Evolutionary conservation across 2,888 invertebrate species (phyloP), one percentile per base, ranked within the genome.

Genomic region (Lycia hirtaria): DNA sequence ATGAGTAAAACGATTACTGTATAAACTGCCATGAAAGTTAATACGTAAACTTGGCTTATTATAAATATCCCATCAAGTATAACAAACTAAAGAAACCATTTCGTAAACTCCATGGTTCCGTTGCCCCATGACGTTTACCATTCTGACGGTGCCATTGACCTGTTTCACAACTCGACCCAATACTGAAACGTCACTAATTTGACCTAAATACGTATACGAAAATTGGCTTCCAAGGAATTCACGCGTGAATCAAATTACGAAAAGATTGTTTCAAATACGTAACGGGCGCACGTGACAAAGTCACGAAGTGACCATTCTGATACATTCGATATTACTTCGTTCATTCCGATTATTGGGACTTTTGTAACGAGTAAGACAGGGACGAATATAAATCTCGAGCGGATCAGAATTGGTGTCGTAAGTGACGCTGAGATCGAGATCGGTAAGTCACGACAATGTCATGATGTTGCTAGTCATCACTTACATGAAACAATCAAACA

Each of bases 381-480:
- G 24, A 24, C 24, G 24, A 3, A 24, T 5, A 9, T 9, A n/a
- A 7, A 24, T 24, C 24, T 24, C 24, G 24, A 24, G 1, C 24
- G 3, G 6, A 7, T 9, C 5, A 5, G 24, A 24, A 24, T 24
- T 30, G n/a, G 19, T n/a, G 35, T 35, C 52, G 52, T 47, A 28
- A 44, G 59, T 63, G 65, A 62, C 61, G 60, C 55, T 10, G 12
- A 15, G 41, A 35, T 49, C 38, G 43, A 37, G 55, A 62, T 66
- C 40, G 45, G 37, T 59, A 55, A 54, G 67, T 67, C 67, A 67
- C 67, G 67, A 64, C 48, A 24, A 19, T 14, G 50, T 35, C 19
- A 40, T 17, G 19, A 50, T 45, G 35, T 32, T 40, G 26, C 60
- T 15, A 26, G 50, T 43, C 53, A 48, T 55, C 54, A 47, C 45